These are phyloP conservation scores for Ferrisia virgata DNA, from an alignment of 2,888 invertebrate genomes.

Conservation along the genomic window DNA sequence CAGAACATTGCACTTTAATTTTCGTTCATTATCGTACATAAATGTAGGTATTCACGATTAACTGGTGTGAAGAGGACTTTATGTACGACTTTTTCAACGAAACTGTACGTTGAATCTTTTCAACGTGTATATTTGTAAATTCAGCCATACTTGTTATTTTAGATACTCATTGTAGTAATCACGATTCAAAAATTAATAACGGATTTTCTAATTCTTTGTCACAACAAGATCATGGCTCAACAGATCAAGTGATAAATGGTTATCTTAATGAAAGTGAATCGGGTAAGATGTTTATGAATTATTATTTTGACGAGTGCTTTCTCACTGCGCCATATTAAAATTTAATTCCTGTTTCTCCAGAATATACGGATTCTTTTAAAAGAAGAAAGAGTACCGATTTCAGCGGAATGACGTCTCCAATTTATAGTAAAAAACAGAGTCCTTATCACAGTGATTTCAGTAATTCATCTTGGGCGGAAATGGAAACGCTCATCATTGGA, in stretches of 20 bases:
- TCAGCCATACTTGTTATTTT: not conserved
- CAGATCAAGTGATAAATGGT: conserved; percentile 23
- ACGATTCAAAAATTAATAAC: conserved; percentile 19
- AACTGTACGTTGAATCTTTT: not conserved
- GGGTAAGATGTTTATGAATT: no score
- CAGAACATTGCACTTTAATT: no score
- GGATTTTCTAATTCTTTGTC: conserved; percentile 34
- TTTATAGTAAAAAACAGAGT: conserved; percentile 40
- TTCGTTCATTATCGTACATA: no score
- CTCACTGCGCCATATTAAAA: not conserved
- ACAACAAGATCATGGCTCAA: not conserved
- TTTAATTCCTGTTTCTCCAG: not conserved
- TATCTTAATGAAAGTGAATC: conserved; percentile 17
- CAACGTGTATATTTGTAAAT: not conserved
- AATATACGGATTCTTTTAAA: conserved; percentile 2
- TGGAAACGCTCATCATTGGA: conserved; percentile 85
- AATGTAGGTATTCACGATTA: not conserved
- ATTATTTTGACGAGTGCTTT: not conserved
- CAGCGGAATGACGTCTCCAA: conserved; percentile 41
- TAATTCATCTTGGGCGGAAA: conserved; percentile 88
- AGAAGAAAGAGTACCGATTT: conserved; percentile 41
- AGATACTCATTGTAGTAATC: conserved; percentile 1
- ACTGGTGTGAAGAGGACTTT: not conserved
- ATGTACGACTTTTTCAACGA: no score
- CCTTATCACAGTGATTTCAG: conserved; percentile 54